Evolutionary conservation across 2,113 vertebrate species (phyloP), one percentile per base, ranked within the genome.

Genomic region (Anser cygnoides): DNA sequence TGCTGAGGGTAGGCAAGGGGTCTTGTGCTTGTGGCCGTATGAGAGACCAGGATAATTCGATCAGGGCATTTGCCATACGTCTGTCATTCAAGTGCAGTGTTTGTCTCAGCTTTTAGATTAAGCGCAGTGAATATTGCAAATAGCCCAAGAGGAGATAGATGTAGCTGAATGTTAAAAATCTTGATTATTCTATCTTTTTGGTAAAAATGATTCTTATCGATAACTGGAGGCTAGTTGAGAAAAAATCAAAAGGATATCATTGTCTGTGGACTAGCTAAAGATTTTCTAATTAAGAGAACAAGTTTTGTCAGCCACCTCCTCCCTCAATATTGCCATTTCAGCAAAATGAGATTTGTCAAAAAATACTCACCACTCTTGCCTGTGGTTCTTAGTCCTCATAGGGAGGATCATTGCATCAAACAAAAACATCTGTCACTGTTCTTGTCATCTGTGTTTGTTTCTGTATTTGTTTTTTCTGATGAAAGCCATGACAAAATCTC

Each of bases 391-490:
- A 68, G 72, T 95, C 66, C 26, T 1, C 35, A 12, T 15, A 82
- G 89, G 77, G 91, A 93, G 89, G 66, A 74, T 89, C 84, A 54
- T 29, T 68, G n/a, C 77, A 76, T 83, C 66, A 87, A 61, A 82
- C n/a, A 88, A 67, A 95, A 81, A 77, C 84, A 79, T 91, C 92
- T 95, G 81, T 91, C 87, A 92, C 28, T 29, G 67, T 72, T 71
- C n/a, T 85, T 95, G 84, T 95, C 81, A 79, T 82, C 73, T 91
- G 37, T 37, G 77, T 89, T 91, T 95, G 73, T 83, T 92, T 92
- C 77, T 95, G 89, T 89, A 76, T 95, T 92, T 95, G 44, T 76
- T 89, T 92, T 82, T 82, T 82, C 62, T 85, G 81, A 68, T 94
- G 94, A 95, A 93, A 93, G 49, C 74, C 49, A 2, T 85, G 74